Percentiles rank a stretch among this genome's conserved stretches.
phyloP scores from a whole-genome alignment of 2,797 vertebrate genomes.

The Sibirionetta formosa region DNA sequence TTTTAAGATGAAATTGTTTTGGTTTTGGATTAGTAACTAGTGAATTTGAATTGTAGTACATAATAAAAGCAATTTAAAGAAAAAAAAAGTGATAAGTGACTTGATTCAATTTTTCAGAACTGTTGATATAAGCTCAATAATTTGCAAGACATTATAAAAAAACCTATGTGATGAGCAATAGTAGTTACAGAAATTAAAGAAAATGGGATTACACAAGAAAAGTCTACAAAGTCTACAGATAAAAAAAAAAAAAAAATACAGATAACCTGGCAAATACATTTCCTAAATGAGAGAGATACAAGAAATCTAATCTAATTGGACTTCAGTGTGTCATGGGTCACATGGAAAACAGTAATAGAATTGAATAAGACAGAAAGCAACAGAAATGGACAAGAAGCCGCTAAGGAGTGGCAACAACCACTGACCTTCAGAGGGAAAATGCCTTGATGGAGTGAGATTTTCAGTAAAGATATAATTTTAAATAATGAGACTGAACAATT shows the following conservation, averaged over 20 bases:
- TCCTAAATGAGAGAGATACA: not conserved
- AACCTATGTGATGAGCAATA: not conserved
- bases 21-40: not conserved
- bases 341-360: not conserved
- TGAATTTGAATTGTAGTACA: not conserved
- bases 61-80: not conserved
- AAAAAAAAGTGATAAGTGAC: not conserved
- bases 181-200: not conserved
- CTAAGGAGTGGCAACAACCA: not conserved
- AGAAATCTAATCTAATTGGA: not conserved
- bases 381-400: not conserved
- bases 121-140: not conserved
- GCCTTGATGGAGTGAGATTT: not conserved
- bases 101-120: not conserved
- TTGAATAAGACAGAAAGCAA: not conserved
- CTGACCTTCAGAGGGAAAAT: not conserved
- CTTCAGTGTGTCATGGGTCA: not conserved
- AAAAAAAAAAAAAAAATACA: not conserved
- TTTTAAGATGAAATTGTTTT: not conserved
- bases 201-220: not conserved
- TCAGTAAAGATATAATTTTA: not conserved
- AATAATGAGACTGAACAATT: not conserved
- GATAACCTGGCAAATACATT: not conserved
- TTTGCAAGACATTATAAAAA: not conserved
- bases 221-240: not conserved